These are phyloP conservation scores for Drosophila watanabei DNA, from an alignment of 1,140 invertebrate genomes.

Conservation along the genomic window DNA sequence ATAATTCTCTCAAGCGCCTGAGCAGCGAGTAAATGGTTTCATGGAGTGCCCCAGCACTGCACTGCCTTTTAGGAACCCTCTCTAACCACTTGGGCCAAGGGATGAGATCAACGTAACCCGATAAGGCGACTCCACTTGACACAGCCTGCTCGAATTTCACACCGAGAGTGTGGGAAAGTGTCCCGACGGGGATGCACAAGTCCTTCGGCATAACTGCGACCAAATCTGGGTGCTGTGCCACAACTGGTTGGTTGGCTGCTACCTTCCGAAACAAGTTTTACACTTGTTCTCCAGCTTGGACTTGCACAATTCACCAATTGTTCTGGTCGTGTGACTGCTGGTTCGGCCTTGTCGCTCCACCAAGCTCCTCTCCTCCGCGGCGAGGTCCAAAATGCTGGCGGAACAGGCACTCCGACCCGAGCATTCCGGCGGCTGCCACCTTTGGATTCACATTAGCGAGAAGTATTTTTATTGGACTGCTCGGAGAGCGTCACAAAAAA, in stretches of 20 bases:
- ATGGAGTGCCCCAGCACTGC: not conserved
- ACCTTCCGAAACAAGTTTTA: slow-evolving; percentile 17
- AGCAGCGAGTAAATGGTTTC: not conserved
- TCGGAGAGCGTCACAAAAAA: not conserved
- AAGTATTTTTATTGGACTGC: not conserved
- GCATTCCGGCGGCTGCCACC: slow-evolving; percentile 16
- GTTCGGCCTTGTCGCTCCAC: slow-evolving; percentile 8
- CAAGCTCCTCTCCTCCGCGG: not conserved
- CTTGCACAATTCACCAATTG: slow-evolving; percentile 22
- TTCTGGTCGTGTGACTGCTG: slow-evolving; percentile 12
- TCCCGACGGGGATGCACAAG: not conserved
- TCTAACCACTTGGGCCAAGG: not conserved
- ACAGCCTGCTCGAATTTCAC: slow-evolving; percentile 12
- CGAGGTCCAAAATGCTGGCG: slow-evolving; percentile 1
- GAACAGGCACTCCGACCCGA: not conserved
- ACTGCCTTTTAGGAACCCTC: not conserved
- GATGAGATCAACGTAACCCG: slow-evolving; percentile 4
- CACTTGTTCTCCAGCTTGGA: slow-evolving; percentile 4
- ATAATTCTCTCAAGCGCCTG: slow-evolving; percentile 7
- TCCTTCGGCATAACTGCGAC: not conserved
- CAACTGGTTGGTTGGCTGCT: not conserved
- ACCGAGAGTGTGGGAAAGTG: slow-evolving; percentile 20
- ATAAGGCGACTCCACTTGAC: slow-evolving; percentile 21
- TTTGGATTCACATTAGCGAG: slow-evolving; percentile 5
- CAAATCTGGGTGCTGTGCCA: not conserved